Base-by-base conservation (phyloP, 2,888 invertebrate genomes). In the Oconnorella tubifera region DNA sequence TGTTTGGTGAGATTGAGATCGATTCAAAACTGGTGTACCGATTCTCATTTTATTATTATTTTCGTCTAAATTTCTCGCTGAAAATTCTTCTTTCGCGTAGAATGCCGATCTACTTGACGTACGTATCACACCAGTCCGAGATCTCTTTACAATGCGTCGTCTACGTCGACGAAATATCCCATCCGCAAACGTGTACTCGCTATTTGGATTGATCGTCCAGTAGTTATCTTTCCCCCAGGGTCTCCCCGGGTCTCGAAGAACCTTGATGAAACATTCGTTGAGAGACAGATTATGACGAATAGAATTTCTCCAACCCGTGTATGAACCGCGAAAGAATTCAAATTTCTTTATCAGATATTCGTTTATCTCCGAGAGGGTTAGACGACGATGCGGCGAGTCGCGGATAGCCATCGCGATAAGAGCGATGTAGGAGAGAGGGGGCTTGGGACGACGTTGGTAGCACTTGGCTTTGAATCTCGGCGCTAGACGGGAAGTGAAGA, bases 271-370 rank as follows among this genome's bases (percentile, higher is more conserved):
- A 56, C 70, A 70, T 50, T 70, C 70, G 56, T 70, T 70, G 31
- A 70, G 65, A 0, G 68, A 68, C 23, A 70, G 67, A 56, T 70
- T 70, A 62, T 70, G 70, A 1, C 70, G 64, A 19, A 70, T 68
- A 10, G 68, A 68, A 63, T 70, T 70, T 23, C 67, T 49, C 70
- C 70, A 70, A 2, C 70, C 70, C 3, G 66, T 70, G 67, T 70
- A 70, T 6, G 53, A 23, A 1, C 70, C 70, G 10, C 68, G 59
- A 56, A 70, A 70, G 62, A 70, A 70, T 33, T 69, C 65, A 51
- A 69, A 70, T 50, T 60, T 66, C 48, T 62, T 63, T 55, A 64
- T 64, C 33, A 70, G 63, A 40, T 67, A 70, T 40, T 68, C 68
- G 64, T 70, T 70, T 57, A 70, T 70, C 56, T 70, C 68, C 23